phyloP scores from a whole-genome alignment of 1,140 invertebrate species.

The Drosophila arizonae region DNA sequence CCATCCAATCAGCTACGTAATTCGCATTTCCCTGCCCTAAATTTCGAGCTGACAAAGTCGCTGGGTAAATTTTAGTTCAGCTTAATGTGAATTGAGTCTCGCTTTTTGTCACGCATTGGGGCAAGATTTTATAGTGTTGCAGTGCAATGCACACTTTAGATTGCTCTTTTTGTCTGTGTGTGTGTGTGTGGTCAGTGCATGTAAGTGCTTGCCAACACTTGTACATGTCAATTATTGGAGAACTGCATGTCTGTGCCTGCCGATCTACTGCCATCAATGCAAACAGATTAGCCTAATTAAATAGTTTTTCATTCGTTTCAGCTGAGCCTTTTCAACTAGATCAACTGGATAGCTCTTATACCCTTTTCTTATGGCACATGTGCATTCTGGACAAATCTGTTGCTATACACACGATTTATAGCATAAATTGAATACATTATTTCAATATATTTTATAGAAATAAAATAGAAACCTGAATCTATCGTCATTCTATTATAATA shows the following conservation, averaged over 20 bases:
- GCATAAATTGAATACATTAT: too few relatives aligned
- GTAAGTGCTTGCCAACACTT: constrained; percentile 10
- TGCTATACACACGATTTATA: background rate
- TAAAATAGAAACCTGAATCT: too few relatives aligned
- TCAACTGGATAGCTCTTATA: constrained; percentile 10
- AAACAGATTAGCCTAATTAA: constrained; percentile 69
- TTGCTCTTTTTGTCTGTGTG: background rate
- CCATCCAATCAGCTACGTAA: constrained; percentile 3
- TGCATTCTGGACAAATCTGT: too few relatives aligned
- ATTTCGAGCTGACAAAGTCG: constrained; percentile 34
- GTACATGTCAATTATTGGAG: constrained; percentile 15
- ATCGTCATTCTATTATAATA: too few relatives aligned
- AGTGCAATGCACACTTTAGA: constrained; percentile 34
- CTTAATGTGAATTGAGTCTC: constrained; percentile 25
- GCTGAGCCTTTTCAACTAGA: constrained; percentile 18
- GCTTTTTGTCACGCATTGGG: background rate
- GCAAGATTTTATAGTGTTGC: constrained; percentile 29
- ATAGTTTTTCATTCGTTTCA: constrained; percentile 49
- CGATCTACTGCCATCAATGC: constrained; percentile 30
- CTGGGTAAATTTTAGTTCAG: constrained; percentile 30
- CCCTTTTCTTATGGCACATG: too few relatives aligned
- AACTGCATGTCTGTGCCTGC: background rate
- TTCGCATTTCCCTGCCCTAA: constrained; percentile 16
- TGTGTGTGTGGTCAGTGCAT: background rate
- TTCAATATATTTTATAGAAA: too few relatives aligned